Evolutionary conservation across 2,888 invertebrate species (phyloP).

Genomic region (Phytoseiulus persimilis): DNA sequence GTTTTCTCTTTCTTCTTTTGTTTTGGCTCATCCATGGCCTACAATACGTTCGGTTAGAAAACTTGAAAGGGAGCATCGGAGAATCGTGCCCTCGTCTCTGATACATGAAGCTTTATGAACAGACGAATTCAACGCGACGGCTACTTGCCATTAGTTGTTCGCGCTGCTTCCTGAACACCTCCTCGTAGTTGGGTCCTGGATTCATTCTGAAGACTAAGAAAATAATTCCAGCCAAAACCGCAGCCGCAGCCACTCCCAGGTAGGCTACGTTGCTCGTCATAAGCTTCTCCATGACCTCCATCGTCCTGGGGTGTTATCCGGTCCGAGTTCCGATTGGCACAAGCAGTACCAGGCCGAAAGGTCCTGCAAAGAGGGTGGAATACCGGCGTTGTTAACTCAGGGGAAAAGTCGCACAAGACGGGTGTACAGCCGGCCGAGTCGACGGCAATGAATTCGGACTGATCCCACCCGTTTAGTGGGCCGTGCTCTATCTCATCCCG

Average conservation of each 20-base stretch:
- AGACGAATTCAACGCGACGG: background rate
- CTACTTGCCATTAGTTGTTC: conserved; percentile 19
- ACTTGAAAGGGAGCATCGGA: conserved; percentile 1
- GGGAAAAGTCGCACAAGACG: background rate
- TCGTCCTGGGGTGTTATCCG: background rate
- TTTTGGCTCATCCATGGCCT: conserved; percentile 38
- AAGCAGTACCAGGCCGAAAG: background rate
- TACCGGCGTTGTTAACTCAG: background rate
- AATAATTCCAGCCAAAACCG: conserved; percentile 23
- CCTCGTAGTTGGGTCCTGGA: conserved; percentile 33
- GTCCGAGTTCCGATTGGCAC: background rate
- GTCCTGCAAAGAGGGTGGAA: background rate
- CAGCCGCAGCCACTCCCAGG: conserved; percentile 1
- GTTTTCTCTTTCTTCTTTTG: conserved; percentile 36
- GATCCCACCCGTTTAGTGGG: too few species aligned
- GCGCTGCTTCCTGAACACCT: conserved; percentile 29
- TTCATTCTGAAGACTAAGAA: conserved; percentile 18
- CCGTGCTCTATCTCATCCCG: too few species aligned
- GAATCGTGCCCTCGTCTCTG: background rate
- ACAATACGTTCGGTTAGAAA: background rate
- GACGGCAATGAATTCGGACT: too few species aligned
- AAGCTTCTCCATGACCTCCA: conserved; percentile 16
- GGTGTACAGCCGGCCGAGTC: background rate
- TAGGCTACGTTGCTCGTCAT: conserved; percentile 14
- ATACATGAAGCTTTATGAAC: background rate